phyloP scores from a whole-genome alignment of 2,797 vertebrate genomes.

The Kryptopterus vitreolus region DNA sequence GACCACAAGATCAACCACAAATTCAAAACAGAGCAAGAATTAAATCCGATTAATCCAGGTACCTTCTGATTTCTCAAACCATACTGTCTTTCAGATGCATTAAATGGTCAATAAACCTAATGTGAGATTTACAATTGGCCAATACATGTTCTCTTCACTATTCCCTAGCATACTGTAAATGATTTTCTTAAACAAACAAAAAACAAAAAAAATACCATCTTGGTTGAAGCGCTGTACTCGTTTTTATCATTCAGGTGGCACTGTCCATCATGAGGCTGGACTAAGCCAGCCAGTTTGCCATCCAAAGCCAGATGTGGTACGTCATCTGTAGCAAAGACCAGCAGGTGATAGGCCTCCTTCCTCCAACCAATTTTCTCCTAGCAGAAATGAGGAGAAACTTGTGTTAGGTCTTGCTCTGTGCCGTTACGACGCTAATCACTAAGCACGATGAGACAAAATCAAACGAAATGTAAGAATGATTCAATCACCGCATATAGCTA shows the following conservation, averaged over 20 bases:
- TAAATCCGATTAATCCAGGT: background rate
- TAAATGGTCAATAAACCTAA: background rate
- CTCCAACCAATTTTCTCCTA: slow-evolving; percentile 95
- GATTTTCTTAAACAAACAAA: too few species aligned
- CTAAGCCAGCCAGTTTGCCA: slow-evolving; percentile 89
- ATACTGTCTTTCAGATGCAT: background rate
- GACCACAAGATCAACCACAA: background rate
- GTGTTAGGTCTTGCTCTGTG: background rate
- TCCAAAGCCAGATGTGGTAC: slow-evolving; percentile 95
- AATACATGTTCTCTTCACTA: background rate
- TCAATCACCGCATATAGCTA: too few species aligned
- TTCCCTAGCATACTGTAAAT: background rate
- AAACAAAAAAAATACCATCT: too few species aligned
- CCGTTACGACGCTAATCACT: background rate
- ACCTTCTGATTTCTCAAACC: background rate
- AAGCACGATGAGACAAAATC: background rate
- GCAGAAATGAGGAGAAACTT: slow-evolving; percentile 21
- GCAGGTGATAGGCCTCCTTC: slow-evolving; percentile 90
- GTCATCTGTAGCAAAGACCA: slow-evolving; percentile 93
- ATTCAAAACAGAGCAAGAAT: background rate
- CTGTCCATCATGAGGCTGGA: slow-evolving; percentile 89
- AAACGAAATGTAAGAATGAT: background rate
- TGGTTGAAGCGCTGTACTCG: slow-evolving; percentile 86
- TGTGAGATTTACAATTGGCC: background rate
- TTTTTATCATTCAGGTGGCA: slow-evolving; percentile 89